Base-by-base conservation (phyloP, 2,888 invertebrate species). In the Monochamus alternatus region DNA sequence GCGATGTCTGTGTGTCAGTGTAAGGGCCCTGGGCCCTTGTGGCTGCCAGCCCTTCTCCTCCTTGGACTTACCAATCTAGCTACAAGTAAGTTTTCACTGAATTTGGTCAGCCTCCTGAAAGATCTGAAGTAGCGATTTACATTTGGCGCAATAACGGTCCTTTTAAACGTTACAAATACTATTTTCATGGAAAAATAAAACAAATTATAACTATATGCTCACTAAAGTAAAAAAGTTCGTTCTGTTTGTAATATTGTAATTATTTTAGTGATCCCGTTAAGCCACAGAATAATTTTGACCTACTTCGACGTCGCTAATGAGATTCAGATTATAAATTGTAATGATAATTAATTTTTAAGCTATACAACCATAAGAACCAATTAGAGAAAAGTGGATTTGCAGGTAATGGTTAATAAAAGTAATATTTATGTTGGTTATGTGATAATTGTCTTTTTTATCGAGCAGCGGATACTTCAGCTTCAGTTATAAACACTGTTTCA, bases 1-100 rank as follows among this genome's bases (percentile, higher is more conserved):
- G 78, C 76, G 75, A 69, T 69, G 69, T 69, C 69, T 32, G 69
- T 69, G 69, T 60, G 47, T 44, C 44, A 60, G 69, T 69, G 69
- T 43, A 43, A 10, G 69, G 60, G 43, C 32, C 3, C 22, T 12
- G 5, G 60, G 47, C 69, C 69, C 69, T 47, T 69, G 69, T 60
- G 59, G 60, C 69, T 60, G 47, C 69, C 69, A 3, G 60, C 14
- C 60, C 60, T 69, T n/a, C 12, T 44, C 44, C 5, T 60, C 30
- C 60, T 69, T n/a, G 69, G 69, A 69, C 60, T 69, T 69, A 69
- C n/a, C 3, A 10, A n/a, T 43, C 31, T 69, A 60, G 9, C 47
- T n/a, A 8, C 30, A 44, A 38, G 69, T 69, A 69, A 69, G 69
- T 59, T 44, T 14, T 44, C 30, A n/a, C 4, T 32, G n/a, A 10